phyloP scores from a whole-genome alignment of 2,797 vertebrate species.

The Crax fasciolata region DNA sequence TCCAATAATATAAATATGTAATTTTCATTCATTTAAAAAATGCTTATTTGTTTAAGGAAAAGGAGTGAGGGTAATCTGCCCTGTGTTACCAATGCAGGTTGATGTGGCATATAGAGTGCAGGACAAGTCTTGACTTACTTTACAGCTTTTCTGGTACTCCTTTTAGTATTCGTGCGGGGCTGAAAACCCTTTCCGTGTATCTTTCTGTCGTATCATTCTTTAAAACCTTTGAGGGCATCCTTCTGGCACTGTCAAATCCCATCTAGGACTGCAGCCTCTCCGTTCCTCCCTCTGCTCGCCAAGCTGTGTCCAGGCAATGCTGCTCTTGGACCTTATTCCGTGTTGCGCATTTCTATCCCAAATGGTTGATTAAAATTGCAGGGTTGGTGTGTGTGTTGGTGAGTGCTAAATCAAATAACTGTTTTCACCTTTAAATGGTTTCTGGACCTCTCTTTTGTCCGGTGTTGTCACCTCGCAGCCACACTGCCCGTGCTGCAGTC shows the following conservation, averaged over 20 bases:
- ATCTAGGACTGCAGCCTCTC: neutral
- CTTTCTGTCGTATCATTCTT: neutral
- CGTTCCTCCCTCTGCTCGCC: neutral
- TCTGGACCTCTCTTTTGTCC: neutral
- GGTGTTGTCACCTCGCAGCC: neutral
- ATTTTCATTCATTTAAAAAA: neutral
- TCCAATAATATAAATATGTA: neutral
- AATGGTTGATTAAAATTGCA: neutral
- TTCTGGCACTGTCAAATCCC: neutral
- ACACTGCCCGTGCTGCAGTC: neutral
- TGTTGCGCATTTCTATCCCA: neutral
- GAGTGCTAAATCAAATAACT: neutral
- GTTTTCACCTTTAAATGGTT: neutral
- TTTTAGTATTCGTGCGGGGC: neutral
- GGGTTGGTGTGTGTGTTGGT: neutral
- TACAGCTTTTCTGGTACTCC: neutral
- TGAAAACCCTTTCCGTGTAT: neutral
- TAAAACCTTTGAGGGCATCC: neutral
- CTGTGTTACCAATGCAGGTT: neutral
- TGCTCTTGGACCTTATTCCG: neutral
- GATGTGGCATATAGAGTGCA: fast-evolving
- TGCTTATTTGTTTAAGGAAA: neutral
- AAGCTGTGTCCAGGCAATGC: neutral
- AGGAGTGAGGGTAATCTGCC: neutral
- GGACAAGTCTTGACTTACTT: neutral